Conservation (phyloP, 2,797 vertebrate species). For the Carapus acus region DNA sequence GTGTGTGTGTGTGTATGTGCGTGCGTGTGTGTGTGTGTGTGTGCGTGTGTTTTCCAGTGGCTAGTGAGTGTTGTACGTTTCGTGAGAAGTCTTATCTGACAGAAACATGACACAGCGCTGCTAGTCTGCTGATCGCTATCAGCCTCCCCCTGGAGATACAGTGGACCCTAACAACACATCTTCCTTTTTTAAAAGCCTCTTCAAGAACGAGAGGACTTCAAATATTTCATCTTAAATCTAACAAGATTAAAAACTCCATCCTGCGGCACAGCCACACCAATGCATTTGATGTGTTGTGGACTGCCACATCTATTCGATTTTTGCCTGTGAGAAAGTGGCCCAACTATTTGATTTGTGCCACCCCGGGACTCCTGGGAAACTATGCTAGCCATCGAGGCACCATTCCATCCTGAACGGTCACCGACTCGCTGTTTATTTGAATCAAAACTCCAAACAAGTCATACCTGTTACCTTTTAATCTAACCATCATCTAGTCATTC, state of each 20-base stretch:
- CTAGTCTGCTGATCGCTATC: conserved; percentile 38
- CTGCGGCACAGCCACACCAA: too few species aligned
- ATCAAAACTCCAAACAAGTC: conserved; percentile 46
- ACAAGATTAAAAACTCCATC: too few species aligned
- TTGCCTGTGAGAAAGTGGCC: too few species aligned
- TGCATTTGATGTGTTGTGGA: too few species aligned
- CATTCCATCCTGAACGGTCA: neutral
- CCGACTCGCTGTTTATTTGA: conserved; percentile 46
- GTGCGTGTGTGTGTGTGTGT: neutral
- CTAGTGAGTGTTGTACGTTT: conserved; percentile 29
- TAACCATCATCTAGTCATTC: conserved; percentile 21
- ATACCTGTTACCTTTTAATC: conserved; percentile 54
- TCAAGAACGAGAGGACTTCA: too few species aligned
- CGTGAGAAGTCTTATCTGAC: conserved; percentile 72
- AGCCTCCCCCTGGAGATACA: neutral
- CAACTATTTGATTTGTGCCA: too few species aligned
- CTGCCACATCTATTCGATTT: too few species aligned
- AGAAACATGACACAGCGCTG: conserved; percentile 4
- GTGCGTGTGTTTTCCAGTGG: neutral
- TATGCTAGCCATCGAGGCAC: too few species aligned
- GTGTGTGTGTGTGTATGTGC: neutral
- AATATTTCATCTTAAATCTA: too few species aligned
- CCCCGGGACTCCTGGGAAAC: neutral
- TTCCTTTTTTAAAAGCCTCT: too few species aligned
- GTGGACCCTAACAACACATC: too few species aligned